These are phyloP conservation scores for Pristionchus exspectatus DNA, from an alignment of 2,888 invertebrate species.

Conservation along the genomic window DNA sequence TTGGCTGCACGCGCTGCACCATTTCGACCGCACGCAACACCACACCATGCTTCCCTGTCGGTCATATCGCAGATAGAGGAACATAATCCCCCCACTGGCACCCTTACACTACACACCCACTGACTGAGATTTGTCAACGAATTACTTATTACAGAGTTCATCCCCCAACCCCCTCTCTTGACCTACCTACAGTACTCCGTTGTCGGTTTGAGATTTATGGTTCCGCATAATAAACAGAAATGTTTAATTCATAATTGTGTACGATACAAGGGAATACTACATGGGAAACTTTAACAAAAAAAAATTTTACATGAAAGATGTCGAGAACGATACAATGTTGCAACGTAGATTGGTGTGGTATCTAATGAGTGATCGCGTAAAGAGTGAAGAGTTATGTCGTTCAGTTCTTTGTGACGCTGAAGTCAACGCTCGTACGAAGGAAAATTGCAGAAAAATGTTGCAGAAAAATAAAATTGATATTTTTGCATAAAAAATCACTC, in stretches of 20 bases:
- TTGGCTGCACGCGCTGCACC: constrained; percentile 17
- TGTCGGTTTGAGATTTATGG: constrained; percentile 41
- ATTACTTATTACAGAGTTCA: constrained; percentile 44
- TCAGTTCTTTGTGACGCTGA: not conserved
- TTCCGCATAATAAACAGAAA: constrained; percentile 30
- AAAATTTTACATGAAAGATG: not conserved
- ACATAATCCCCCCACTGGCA: constrained; percentile 45
- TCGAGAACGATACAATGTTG: not conserved
- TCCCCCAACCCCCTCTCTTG: constrained; percentile 8
- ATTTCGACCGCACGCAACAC: not conserved
- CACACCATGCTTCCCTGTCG: constrained; percentile 46
- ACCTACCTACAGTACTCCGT: constrained; percentile 46
- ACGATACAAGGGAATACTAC: not conserved
- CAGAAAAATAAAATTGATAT: not conserved
- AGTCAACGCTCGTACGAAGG: not conserved
- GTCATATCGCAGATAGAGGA: constrained; percentile 48
- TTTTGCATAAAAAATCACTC: not conserved
- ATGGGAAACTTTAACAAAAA: too few relatives aligned
- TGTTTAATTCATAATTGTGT: not conserved
- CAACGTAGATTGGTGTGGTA: not conserved
- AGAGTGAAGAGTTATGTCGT: not conserved
- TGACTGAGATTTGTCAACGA: constrained; percentile 43
- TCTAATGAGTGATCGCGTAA: not conserved
- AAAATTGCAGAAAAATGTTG: not conserved
- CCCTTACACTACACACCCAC: constrained; percentile 10